Base-by-base conservation (phyloP, 2,888 invertebrate genomes). In the Coleophora deauratella region DNA sequence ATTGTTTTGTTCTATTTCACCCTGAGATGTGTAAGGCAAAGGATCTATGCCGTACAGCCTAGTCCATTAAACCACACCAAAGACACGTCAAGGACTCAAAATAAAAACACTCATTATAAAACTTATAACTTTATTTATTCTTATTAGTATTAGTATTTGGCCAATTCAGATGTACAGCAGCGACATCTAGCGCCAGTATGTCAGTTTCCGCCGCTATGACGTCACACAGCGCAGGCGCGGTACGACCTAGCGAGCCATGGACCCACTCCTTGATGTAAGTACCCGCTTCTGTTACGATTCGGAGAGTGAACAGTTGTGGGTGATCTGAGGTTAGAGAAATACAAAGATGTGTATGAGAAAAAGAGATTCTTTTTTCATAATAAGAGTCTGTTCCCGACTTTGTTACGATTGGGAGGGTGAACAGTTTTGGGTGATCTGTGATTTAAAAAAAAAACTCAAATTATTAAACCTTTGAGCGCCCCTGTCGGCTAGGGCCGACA, bases 231-330 rank as follows among this genome's bases (percentile, higher is more conserved):
- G 89, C 91, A 0, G 99, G 99, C 9, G 66, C 70, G 0, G 97
- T 97, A 52, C 99, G 87, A 1, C 95, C 94, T 67, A 98, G 93
- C 82, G 99, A 99, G 2, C 98, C 96, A 78, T 99, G 97, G 13
- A 96, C 94, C 85, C 99, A 95, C 85, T 99, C 99, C 79, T 99
- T 99, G 1, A 99, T 91, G 70, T 99, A 99, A 32, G 97, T 96
- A 33, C 98, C 98, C 9, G 98, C 98, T 64, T 96, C 93, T 0
- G 96, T 95, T 37, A 88, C 88, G 13, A 97, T 55, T 45, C 89
- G 87, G 27, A 97, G 60, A 36, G 88, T 81, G 56, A 97, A 89
- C 38, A 91, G 74, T 48, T 81, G 68, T 1, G 74, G 62, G 47
- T 80, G 71, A 6, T 54, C 88, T 87, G 63, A 11, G 61, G 64